Conservation (phyloP, 2,888 invertebrate genomes). For the Strigamia maritima region DNA sequence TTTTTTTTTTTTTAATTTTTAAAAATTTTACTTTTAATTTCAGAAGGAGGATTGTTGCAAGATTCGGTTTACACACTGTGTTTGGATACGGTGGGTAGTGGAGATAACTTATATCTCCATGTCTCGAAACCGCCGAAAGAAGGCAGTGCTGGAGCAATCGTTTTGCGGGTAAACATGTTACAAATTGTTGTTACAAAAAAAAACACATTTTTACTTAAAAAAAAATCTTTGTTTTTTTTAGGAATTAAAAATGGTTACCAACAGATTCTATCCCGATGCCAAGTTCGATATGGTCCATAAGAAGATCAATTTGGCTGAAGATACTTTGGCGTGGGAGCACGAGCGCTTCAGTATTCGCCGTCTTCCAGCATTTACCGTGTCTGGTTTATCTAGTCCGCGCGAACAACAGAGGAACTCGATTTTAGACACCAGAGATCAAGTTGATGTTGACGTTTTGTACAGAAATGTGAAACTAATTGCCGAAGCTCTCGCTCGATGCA, state of each 20-base stretch:
- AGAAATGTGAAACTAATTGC: constrained; percentile 72
- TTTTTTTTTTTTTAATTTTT: neutral
- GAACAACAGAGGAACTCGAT: constrained; percentile 51
- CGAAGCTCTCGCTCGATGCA: constrained; percentile 69
- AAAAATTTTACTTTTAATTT: too few species aligned
- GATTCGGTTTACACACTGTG: constrained; percentile 88
- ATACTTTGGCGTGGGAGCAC: constrained; percentile 92
- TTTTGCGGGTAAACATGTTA: constrained; percentile 55
- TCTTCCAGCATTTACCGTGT: constrained; percentile 86
- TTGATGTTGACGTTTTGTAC: constrained; percentile 60
- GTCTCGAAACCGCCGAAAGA: constrained; percentile 94
- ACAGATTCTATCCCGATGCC: constrained; percentile 52
- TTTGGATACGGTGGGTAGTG: constrained; percentile 66
- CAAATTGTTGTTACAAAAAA: neutral
- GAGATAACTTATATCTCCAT: constrained; percentile 74
- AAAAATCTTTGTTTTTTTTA: constrained; percentile 49
- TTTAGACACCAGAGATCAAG: constrained; percentile 55
- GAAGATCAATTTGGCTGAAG: constrained; percentile 94
- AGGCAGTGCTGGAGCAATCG: constrained; percentile 65
- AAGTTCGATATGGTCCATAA: constrained; percentile 75
- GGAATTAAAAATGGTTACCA: constrained; percentile 62
- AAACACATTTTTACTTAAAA: neutral
- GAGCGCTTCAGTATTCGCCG: constrained; percentile 90
- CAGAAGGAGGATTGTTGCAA: constrained; percentile 56
- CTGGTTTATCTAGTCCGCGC: constrained; percentile 61